Evolutionary conservation across 2,797 vertebrate genomes (phyloP).

Genomic region (Sorex maritimensis): DNA sequence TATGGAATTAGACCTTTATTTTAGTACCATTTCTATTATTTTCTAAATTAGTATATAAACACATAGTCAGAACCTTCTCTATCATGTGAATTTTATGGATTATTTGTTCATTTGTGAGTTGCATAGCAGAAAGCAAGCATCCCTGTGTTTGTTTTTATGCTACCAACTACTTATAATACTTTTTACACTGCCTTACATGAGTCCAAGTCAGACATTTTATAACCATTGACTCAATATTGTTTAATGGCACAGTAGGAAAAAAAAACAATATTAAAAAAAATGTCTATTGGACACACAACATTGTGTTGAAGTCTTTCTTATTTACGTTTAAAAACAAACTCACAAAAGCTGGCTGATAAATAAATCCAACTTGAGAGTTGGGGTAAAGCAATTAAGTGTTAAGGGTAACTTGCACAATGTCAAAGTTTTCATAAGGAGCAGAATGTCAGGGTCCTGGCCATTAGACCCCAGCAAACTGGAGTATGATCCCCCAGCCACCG

Average conservation of each 20-base stretch:
- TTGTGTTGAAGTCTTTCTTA: background rate
- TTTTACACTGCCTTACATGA: background rate
- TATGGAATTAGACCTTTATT: background rate
- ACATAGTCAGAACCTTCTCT: background rate
- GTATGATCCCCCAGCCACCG: too few relatives aligned
- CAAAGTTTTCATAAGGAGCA: background rate
- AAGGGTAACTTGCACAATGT: background rate
- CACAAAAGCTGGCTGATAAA: background rate
- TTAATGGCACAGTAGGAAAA: background rate
- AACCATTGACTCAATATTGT: constrained; percentile 4
- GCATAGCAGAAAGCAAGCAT: background rate
- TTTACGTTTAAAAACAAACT: background rate
- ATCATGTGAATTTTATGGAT: background rate
- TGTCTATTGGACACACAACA: background rate
- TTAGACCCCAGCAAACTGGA: too few relatives aligned
- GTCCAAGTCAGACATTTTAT: background rate
- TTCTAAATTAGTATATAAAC: background rate
- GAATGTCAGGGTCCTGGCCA: too few relatives aligned
- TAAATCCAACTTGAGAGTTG: background rate
- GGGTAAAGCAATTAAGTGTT: background rate
- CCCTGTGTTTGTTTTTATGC: background rate
- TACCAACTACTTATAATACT: background rate
- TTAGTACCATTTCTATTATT: background rate
- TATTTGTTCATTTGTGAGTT: constrained; percentile 15
- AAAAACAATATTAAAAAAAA: background rate